Evolutionary conservation across 2,797 vertebrate species (phyloP).

Genomic region (Malacoctenus gilli): DNA sequence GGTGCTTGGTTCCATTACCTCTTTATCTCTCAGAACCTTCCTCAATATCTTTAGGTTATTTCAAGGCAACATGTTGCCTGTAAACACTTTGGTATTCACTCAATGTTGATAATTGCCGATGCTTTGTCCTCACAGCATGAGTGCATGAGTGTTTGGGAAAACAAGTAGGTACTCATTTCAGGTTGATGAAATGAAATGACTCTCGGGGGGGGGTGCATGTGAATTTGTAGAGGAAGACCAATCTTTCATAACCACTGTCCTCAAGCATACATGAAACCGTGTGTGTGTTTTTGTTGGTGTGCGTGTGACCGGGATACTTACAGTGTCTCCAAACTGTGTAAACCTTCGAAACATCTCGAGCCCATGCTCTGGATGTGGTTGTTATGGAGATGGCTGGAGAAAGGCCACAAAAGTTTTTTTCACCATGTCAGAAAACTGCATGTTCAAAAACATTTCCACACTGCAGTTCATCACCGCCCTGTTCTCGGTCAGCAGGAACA

Average conservation of each 20-base stretch:
- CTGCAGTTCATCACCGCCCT: slow-evolving; percentile 14
- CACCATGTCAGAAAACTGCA: slow-evolving; percentile 33
- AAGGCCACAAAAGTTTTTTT: slow-evolving; percentile 53
- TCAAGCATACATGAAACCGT: not conserved
- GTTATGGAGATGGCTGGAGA: slow-evolving; percentile 93
- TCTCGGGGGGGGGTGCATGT: slow-evolving; percentile 1
- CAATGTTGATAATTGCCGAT: slow-evolving; percentile 52
- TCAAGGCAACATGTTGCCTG: slow-evolving; percentile 45
- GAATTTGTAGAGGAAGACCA: not conserved
- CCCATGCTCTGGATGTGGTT: slow-evolving; percentile 92
- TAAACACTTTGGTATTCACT: slow-evolving; percentile 46
- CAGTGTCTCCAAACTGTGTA: slow-evolving; percentile 95
- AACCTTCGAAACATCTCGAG: slow-evolving; percentile 90
- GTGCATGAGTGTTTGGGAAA: slow-evolving; percentile 60
- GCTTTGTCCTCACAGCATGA: slow-evolving; percentile 41
- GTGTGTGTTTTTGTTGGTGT: slow-evolving; percentile 8
- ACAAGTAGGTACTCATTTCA: slow-evolving; percentile 56
- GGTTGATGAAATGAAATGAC: slow-evolving; percentile 32
- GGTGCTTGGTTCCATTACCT: slow-evolving; percentile 19
- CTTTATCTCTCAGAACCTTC: slow-evolving; percentile 28
- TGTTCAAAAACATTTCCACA: slow-evolving; percentile 24
- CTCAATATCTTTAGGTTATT: slow-evolving; percentile 43
- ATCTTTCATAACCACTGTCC: slow-evolving; percentile 5
- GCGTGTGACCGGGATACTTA: slow-evolving; percentile 79
- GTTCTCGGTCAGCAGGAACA: slow-evolving; percentile 24